Base-by-base conservation (phyloP, 2,888 invertebrate species). In the Cheilosia soror region DNA sequence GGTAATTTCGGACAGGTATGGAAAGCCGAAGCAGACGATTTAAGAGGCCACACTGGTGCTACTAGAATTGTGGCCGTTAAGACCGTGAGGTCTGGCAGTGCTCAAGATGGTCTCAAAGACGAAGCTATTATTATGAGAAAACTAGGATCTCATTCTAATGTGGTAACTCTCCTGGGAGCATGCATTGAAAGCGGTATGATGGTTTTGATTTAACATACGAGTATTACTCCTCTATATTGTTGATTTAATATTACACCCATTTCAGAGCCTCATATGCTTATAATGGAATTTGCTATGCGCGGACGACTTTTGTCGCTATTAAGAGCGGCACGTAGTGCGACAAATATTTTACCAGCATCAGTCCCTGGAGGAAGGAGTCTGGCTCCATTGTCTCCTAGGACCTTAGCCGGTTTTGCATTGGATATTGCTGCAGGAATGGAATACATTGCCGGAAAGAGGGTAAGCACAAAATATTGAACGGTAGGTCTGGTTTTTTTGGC, bases 1-100 rank as follows among this genome's bases (percentile, higher is more conserved):
- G 97, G 97, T 42, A 96, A 97, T 91, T 97, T 97, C 90, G 97
- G 97, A 29, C 96, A 96, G 94, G 96, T 97, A 20, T 96, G 96
- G 96, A 96, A 96, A 92, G 97, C 96, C 4, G 96, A 97, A 91
- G 96, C 96, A 0, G 96, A 96, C 88, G 96, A 96, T 89, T 93
- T 96, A 73, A 95, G 95, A 58, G 96, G 96, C 0, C 96, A 96
- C 89, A 94, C 95, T 87, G 96, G 96, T 0, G 93, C 96, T 82
- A 96, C 96, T 25, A 93, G 96, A 77, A 94, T 96, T 83, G 97
- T 97, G n/a, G 97, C 97, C 4, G 97, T 97, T 6, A 97, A 97
- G 91, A 96, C 95, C 9, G 95, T 96, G 71, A 96, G 96, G 89
- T 96, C 96, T 88, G 95, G 95, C 47, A 96, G 96, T 6, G 95